These are phyloP conservation scores for Ophion ventricosus DNA, from an alignment of 2,888 invertebrate species.

Conservation along the genomic window DNA sequence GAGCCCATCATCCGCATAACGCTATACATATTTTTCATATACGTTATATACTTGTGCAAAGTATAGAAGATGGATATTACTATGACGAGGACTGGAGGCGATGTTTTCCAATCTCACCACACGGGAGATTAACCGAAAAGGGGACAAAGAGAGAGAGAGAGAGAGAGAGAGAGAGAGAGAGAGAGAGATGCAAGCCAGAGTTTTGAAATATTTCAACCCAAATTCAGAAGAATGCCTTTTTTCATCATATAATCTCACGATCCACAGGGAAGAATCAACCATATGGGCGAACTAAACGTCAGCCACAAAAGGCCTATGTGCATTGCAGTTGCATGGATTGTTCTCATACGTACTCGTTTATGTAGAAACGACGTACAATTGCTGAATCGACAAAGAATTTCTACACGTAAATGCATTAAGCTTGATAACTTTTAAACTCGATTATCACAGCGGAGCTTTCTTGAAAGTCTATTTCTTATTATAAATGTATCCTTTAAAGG, in stretches of 20 bases:
- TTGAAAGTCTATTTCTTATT: too few relatives aligned
- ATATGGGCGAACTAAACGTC: slow-evolving; percentile 63
- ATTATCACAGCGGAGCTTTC: neutral
- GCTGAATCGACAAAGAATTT: neutral
- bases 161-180: slow-evolving; percentile 28
- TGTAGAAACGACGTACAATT: neutral
- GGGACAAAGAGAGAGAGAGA: slow-evolving; percentile 18
- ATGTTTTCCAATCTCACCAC: slow-evolving; percentile 61
- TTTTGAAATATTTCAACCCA: slow-evolving; percentile 69
- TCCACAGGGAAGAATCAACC: slow-evolving; percentile 63
- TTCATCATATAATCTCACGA: slow-evolving; percentile 64
- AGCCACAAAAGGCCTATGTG: slow-evolving; percentile 70
- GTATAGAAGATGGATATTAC: slow-evolving; percentile 20
- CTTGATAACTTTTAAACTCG: neutral
- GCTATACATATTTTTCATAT: slow-evolving; percentile 1
- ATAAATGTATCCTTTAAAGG: too few relatives aligned
- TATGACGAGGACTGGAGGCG: slow-evolving; percentile 37
- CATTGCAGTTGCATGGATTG: slow-evolving; percentile 16
- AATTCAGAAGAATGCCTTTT: slow-evolving; percentile 70
- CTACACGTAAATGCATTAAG: neutral
- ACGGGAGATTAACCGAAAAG: slow-evolving; percentile 4
- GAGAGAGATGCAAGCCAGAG: slow-evolving; percentile 3
- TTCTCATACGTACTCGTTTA: neutral
- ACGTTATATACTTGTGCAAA: slow-evolving; percentile 8
- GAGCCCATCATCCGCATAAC: slow-evolving; percentile 34